Evolutionary conservation across 2,797 vertebrate species (phyloP), one percentile per base, ranked within the genome.

Genomic region (Acanthis flammea): DNA sequence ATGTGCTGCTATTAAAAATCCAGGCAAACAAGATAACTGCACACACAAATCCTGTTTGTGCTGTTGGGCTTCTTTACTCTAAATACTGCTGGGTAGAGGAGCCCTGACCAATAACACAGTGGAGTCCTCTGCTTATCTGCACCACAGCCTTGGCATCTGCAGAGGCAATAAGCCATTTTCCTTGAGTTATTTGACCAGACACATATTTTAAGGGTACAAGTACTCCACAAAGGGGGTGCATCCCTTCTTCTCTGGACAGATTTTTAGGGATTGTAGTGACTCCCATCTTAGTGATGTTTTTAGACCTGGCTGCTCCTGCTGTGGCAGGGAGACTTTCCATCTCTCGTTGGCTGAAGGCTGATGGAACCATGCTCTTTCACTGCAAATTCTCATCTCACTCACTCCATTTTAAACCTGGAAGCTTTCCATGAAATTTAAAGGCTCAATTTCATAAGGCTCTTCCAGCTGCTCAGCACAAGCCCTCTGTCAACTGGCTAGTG

Each of bases 1-100:
- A n/a, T 88, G 94, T 91, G 79, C 75, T 86, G 54, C 70, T 62
- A 44, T 88, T 90, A 70, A 75, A 85, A 92, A 84, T 66, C 58
- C 82, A 95, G 70, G 48, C 54, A 94, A 91, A 92, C 73, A 73
- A 95, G 91, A 91, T 90, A 96, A 90, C 66, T 4, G 1, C 51
- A 70, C 0, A 1, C 10, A 21, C 66, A 95, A 95, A 92, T 86
- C 91, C 91, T 89, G 88, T 94, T 93, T 95, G 91, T 91, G 72
- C 45, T 90, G 75, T 73, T 94, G 44, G 41, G 42, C 35, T 84
- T 72, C 74, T 92, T 86, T 58, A 45, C 48, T 84, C 61, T 83
- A 88, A 95, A 94, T 90, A 89, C 71, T 47, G 8, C 22, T 75
- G 60, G 30, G 54, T 76, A 55, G 41, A 90, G 70, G 55, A 91